Conservation (phyloP, 2,113 vertebrate species). For the Isichthys henryi region DNA sequence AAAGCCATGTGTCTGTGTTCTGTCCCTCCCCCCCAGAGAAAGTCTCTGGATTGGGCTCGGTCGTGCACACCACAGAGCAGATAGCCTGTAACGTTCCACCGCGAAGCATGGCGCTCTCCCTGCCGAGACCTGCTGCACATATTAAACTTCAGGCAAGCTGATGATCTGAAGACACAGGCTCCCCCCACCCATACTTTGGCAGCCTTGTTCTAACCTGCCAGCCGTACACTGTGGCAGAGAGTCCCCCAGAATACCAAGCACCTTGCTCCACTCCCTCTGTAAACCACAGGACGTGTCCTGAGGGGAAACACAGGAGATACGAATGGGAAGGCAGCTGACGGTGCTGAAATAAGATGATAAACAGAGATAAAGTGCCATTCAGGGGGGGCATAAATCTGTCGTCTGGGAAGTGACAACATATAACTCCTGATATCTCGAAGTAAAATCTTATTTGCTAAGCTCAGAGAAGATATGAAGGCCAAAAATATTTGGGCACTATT, state of each 20-base stretch:
- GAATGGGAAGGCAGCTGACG: not conserved
- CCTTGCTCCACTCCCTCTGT: not conserved
- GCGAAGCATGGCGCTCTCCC: conserved; percentile 21
- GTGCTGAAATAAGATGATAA: not conserved
- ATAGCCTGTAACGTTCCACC: conserved; percentile 35
- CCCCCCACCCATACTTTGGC: not conserved
- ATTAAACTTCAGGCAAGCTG: conserved; percentile 39
- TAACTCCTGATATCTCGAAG: not conserved
- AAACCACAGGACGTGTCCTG: not conserved
- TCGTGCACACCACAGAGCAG: not conserved
- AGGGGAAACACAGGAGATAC: not conserved
- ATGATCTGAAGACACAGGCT: conserved; percentile 38
- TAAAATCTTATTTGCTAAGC: not conserved
- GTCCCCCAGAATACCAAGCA: conserved; percentile 27
- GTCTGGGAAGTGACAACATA: not conserved
- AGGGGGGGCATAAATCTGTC: not conserved
- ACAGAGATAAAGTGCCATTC: not conserved
- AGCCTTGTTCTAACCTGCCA: conserved; percentile 17
- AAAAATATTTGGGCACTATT: not conserved
- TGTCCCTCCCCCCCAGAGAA: not conserved
- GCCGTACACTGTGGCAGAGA: conserved; percentile 1
- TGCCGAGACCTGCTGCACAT: conserved; percentile 27
- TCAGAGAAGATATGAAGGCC: not conserved
- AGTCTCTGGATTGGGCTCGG: conserved; percentile 12
- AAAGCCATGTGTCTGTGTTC: conserved; percentile 1